Evolutionary conservation across 2,797 vertebrate genomes (phyloP).

Genomic region (Argyrosomus regius): DNA sequence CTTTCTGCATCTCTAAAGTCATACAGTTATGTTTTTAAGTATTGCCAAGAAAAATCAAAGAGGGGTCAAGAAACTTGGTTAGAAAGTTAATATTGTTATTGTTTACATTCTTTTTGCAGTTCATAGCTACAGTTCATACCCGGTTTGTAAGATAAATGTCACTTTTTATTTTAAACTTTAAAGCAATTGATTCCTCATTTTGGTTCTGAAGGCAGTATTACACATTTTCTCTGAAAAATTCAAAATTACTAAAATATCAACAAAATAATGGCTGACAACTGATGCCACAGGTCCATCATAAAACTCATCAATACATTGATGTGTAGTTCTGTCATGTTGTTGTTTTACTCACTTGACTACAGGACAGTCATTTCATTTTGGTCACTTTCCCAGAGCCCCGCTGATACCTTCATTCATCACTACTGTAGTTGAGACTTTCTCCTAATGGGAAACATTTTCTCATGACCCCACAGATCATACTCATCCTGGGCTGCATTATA

Average conservation of each 20-base stretch:
- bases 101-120: not conserved
- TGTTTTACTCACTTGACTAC: constrained; percentile 10
- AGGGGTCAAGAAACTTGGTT: not conserved
- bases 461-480: constrained; percentile 53
- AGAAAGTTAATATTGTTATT: too few species aligned
- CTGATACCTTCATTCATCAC: constrained; percentile 38
- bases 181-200: not conserved
- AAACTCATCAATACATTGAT: not conserved
- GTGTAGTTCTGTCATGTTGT: not conserved
- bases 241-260: not conserved
- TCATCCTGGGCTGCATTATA: constrained; percentile 46
- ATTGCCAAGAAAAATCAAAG: not conserved
- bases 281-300: not conserved
- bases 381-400: constrained; percentile 25
- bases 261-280: not conserved
- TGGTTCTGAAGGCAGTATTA: not conserved
- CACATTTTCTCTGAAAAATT: not conserved
- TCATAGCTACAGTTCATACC: not conserved
- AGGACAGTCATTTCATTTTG: not conserved
- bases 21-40: not conserved
- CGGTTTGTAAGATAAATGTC: not conserved
- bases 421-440: constrained; percentile 31
- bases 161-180: not conserved
- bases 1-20: not conserved
- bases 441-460: constrained; percentile 52